Base-by-base conservation (phyloP, 2,888 invertebrate species). In the Epirrhoe tristata region DNA sequence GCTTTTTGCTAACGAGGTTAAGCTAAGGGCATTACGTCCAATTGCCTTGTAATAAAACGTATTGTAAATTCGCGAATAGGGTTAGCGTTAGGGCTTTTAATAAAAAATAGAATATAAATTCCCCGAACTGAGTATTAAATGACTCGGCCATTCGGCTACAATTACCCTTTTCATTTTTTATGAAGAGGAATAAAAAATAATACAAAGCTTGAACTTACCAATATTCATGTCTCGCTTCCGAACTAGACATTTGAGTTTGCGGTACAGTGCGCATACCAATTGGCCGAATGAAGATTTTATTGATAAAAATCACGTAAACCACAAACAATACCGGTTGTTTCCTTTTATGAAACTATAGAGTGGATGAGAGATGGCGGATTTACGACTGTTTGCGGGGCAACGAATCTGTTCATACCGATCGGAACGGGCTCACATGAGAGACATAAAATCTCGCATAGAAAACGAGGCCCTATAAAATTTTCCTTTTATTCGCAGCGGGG, bases 301-400 rank as follows among this genome's bases (percentile, higher is more conserved):
- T 87, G 85, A 87, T 85, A 88, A 86, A 85, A 87, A 88, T 84
- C 82, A 85, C 78, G 81, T 83, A 80, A 75, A 75, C 81, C 74
- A 63, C 79, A 80, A 80, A 84, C 82, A 81, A 77, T 78, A 72
- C 71, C 52, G 56, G 73, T 73, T 70, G 77, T 76, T 72, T 75
- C 68, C 76, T 83, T 82, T 81, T 82, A 83, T 78, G 73, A 77
- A 81, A 80, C 77, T 79, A 79, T 73, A 82, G 81, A 81, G 80
- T 82, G 86, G 85, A 87, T 87, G 86, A 82, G 81, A 78, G 77
- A 85, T 84, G 83, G 82, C 77, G 81, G 83, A 86, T 88, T 89
- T 89, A 89, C 88, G 88, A 86, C 78, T 85, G 82, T 88, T 87
- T 86, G 86, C 80, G 85, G 82, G 76, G 76, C 82, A 75, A 77